Percentiles rank a stretch among this genome's conserved stretches.
phyloP scores from a whole-genome alignment of 37 sponge, comb jelly and placozoan species.

The Eunapius fragilis region DNA sequence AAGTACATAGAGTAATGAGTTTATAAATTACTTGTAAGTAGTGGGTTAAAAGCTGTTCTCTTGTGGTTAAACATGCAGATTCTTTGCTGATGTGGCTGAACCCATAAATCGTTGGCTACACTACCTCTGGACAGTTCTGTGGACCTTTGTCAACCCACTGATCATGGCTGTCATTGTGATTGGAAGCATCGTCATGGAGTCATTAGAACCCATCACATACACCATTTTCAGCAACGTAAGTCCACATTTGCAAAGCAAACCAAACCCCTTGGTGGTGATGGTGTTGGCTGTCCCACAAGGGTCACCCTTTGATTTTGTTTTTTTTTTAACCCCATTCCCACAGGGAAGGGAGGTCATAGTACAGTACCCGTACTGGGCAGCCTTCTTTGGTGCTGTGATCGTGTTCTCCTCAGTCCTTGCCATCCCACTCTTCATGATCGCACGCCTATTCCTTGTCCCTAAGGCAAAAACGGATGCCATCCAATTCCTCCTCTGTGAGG shows the following conservation, averaged over 20 bases:
- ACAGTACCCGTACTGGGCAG: conserved; percentile 80
- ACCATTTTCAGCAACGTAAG: conserved; percentile 52
- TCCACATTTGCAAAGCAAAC: too few species aligned
- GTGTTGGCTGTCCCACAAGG: too few species aligned
- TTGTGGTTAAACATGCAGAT: conserved; percentile 16
- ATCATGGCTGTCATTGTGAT: conserved; percentile 84
- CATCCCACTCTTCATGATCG: conserved; percentile 77
- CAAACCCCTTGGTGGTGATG: too few species aligned
- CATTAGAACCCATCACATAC: conserved; percentile 70
- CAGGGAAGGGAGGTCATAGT: conserved; percentile 42
- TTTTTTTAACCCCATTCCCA: too few species aligned
- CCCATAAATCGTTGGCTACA: conserved; percentile 15
- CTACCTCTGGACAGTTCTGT: conserved; percentile 72
- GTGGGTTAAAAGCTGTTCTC: too few species aligned
- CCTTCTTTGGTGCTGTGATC: conserved; percentile 72
- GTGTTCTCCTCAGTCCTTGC: conserved; percentile 59
- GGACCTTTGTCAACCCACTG: conserved; percentile 81
- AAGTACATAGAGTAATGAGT: too few species aligned
- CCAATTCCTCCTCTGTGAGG: conserved; percentile 21
- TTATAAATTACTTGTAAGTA: too few species aligned
- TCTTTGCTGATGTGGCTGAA: conserved; percentile 16
- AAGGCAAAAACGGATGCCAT: conserved; percentile 44
- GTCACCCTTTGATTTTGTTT: too few species aligned
- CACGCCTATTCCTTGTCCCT: conserved; percentile 37
- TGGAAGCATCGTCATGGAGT: conserved; percentile 60